Percentiles rank a stretch among this genome's conserved stretches.
Conservation (phyloP, 2,888 invertebrate species). For the Spilarctia lutea region DNA sequence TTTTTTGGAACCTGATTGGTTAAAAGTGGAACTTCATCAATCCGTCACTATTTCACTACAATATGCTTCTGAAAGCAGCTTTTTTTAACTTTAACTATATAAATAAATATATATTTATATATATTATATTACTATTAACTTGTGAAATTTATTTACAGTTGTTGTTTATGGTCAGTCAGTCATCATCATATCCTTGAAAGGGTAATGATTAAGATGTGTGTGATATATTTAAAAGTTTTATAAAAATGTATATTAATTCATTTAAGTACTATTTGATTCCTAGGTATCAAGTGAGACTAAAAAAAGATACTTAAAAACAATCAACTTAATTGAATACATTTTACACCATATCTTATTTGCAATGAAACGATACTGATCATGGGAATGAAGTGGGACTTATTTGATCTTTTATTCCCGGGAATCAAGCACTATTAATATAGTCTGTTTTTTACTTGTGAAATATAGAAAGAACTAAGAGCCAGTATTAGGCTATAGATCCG, state of each 20-base stretch:
- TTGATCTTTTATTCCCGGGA: background rate
- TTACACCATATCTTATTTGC: background rate
- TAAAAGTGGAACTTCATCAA: no score
- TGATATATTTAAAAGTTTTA: background rate
- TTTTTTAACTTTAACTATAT: no score
- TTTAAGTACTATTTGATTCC: background rate
- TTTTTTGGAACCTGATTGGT: no score
- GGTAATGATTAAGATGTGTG: background rate
- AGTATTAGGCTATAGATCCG: slow-evolving; percentile 27
- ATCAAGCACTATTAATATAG: background rate
- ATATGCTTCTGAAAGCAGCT: no score
- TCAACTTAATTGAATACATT: background rate
- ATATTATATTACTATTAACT: no score
- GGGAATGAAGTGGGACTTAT: background rate
- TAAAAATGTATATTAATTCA: background rate
- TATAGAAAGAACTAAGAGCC: slow-evolving; percentile 25
- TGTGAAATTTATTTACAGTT: background rate
- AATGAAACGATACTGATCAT: background rate
- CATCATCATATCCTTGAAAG: no score
- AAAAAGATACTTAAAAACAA: background rate
- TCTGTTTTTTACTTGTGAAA: background rate
- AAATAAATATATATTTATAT: no score
- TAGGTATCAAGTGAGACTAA: background rate
- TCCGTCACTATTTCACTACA: no score
- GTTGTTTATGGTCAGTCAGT: background rate